These are phyloP conservation scores for Dicaeum eximium DNA, from an alignment of 2,113 vertebrate species.

Conservation along the genomic window DNA sequence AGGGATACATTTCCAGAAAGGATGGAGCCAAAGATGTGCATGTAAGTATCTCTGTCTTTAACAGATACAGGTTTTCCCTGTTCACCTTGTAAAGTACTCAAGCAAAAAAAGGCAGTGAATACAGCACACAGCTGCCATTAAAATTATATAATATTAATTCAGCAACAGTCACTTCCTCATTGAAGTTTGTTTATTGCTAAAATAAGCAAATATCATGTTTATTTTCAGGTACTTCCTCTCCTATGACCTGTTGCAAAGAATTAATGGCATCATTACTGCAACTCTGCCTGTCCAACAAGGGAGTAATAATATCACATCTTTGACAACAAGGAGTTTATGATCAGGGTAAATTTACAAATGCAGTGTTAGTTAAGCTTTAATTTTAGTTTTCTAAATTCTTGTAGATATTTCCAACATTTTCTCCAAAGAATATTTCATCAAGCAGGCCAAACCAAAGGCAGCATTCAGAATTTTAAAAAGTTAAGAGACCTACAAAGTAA, in stretches of 20 bases:
- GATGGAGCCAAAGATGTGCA: background rate
- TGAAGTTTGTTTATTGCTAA: background rate
- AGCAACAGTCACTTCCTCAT: background rate
- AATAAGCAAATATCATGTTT: background rate
- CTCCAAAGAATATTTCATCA: background rate
- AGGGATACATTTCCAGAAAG: background rate
- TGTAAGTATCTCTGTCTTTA: background rate
- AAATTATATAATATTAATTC: background rate
- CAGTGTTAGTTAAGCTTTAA: background rate
- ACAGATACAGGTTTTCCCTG: background rate
- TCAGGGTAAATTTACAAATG: background rate
- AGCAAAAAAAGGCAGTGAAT: background rate
- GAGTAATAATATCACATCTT: background rate
- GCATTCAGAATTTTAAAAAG: background rate
- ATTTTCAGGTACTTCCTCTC: background rate
- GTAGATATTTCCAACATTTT: background rate
- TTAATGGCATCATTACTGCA: background rate
- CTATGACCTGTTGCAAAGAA: background rate
- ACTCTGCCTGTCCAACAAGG: background rate
- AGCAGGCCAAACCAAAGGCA: background rate
- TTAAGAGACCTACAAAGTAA: background rate
- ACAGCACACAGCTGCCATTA: background rate
- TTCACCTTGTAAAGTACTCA: background rate
- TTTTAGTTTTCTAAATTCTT: background rate
- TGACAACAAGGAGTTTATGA: background rate